Evolutionary conservation across 2,888 invertebrate genomes (phyloP).

Genomic region (Eueremaeus valkanovi): DNA sequence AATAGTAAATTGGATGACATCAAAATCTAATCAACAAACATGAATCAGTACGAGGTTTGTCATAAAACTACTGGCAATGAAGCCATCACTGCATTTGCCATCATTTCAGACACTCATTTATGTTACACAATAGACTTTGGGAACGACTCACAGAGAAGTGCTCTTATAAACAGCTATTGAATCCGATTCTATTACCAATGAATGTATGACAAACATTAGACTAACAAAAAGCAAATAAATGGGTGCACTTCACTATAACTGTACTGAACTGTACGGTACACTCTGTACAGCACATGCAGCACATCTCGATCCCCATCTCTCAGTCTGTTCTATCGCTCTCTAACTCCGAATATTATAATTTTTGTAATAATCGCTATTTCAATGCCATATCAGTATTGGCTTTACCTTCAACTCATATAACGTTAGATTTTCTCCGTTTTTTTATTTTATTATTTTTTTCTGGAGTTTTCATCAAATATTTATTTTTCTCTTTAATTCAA

Average conservation of each 20-base stretch:
- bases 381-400: neutral
- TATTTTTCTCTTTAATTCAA: neutral
- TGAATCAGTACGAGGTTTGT: constrained; percentile 8
- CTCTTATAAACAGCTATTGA: constrained; percentile 36
- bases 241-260: constrained; percentile 24
- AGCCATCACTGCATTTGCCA: constrained; percentile 16
- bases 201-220: constrained; percentile 36
- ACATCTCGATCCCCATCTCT: neutral
- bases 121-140: constrained; percentile 29
- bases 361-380: neutral
- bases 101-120: constrained; percentile 29
- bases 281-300: too few relatives aligned
- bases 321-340: neutral
- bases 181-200: constrained; percentile 27
- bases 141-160: constrained; percentile 6
- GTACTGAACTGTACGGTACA: too few relatives aligned
- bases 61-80: constrained; percentile 29
- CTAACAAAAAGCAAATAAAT: constrained; percentile 36
- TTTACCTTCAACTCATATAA: neutral
- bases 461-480: constrained; percentile 22
- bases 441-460: neutral
- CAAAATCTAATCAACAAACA: constrained; percentile 33
- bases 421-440: neutral
- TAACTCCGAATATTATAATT: neutral
- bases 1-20: constrained; percentile 24